Conservation (phyloP, 1,140 invertebrate species). For the Drosophila paulistorum region DNA sequence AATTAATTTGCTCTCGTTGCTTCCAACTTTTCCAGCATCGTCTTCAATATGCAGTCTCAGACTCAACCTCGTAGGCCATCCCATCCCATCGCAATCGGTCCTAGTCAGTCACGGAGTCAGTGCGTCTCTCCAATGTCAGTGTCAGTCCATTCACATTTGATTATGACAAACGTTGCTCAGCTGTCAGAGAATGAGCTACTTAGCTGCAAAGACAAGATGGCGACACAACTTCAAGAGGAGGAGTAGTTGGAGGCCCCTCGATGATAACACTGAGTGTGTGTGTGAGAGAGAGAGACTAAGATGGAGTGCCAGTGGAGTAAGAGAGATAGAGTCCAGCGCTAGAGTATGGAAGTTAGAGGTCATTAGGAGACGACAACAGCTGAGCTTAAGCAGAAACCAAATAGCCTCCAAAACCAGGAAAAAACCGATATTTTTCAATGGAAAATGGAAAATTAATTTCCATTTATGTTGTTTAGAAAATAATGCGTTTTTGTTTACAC, state of each 20-base stretch:
- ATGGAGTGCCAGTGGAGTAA: not conserved
- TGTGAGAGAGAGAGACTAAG: not conserved
- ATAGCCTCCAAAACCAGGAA: constrained; percentile 32
- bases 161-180: constrained; percentile 80
- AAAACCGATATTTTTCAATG: not conserved
- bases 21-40: constrained; percentile 52
- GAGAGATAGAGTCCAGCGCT: not conserved
- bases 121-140: constrained; percentile 43
- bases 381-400: constrained; percentile 64
- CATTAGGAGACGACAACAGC: constrained; percentile 73
- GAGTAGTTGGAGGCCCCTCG: not conserved
- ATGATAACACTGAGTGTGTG: too few species aligned
- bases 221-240: constrained; percentile 26
- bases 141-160: constrained; percentile 76
- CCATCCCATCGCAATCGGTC: too few species aligned
- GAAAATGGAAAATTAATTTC: not conserved
- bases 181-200: constrained; percentile 75
- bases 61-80: not conserved
- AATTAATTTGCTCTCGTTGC: constrained; percentile 75
- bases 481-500: too few species aligned
- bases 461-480: too few species aligned
- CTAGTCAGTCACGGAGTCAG: constrained; percentile 6
- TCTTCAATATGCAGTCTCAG: constrained; percentile 20
- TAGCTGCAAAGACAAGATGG: constrained; percentile 63
- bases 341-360: constrained; percentile 25